Percentiles rank a stretch among this genome's conserved stretches.
Conservation (phyloP, 2,113 vertebrate genomes). For the Myrmecobius fasciatus region DNA sequence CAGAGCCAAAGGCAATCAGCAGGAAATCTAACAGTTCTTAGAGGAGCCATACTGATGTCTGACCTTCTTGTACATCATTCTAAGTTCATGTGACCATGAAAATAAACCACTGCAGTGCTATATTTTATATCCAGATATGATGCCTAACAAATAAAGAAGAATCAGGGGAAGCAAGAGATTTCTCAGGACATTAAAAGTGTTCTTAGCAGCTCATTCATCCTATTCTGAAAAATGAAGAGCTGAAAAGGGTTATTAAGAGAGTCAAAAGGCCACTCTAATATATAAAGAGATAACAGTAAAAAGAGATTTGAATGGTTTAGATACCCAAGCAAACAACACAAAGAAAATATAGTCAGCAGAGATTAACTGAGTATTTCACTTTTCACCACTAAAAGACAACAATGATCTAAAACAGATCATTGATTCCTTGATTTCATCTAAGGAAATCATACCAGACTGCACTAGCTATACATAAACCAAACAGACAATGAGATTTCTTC, state of each 20-base stretch:
- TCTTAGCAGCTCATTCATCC: background rate
- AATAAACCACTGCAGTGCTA: background rate
- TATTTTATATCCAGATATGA: background rate
- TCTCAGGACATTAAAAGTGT: constrained; percentile 42
- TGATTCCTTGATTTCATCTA: background rate
- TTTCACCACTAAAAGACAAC: constrained; percentile 25
- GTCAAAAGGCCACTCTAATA: constrained; percentile 9
- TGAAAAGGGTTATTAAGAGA: constrained; percentile 37
- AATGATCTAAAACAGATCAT: background rate
- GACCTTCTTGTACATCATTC: constrained; percentile 25
- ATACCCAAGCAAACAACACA: constrained; percentile 32
- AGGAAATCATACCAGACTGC: background rate
- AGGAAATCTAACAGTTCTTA: constrained; percentile 12
- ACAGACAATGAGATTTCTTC: constrained; percentile 66
- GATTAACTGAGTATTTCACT: constrained; percentile 21
- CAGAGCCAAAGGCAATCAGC: constrained; percentile 28
- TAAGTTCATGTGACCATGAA: constrained; percentile 4
- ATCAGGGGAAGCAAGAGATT: constrained; percentile 8
- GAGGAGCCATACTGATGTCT: constrained; percentile 2
- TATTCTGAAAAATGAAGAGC: background rate
- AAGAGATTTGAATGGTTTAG: constrained; percentile 30
- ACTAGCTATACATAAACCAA: constrained; percentile 69
- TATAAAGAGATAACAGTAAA: constrained; percentile 32
- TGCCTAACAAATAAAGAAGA: constrained; percentile 30
- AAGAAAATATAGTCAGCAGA: constrained; percentile 22